These are phyloP conservation scores for Ceratina australensis DNA, from an alignment of 1,140 invertebrate species.

Conservation along the genomic window DNA sequence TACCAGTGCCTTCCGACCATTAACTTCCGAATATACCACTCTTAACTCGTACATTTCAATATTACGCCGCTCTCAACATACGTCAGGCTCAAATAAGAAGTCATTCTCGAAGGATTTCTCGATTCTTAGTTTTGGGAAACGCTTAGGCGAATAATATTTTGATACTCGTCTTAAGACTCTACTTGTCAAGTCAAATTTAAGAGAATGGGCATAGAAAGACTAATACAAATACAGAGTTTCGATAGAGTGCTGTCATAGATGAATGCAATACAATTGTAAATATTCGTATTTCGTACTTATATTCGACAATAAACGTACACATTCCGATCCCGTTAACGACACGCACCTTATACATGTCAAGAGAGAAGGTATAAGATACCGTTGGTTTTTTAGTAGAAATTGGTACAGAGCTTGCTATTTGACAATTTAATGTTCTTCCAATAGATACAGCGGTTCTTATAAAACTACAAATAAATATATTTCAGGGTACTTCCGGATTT, in stretches of 20 bases:
- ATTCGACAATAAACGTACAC: neutral
- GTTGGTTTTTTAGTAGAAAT: neutral
- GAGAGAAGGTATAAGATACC: neutral
- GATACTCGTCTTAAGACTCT: neutral
- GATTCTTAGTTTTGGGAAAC: neutral
- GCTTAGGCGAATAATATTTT: neutral
- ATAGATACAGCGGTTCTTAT: neutral
- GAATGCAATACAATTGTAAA: neutral
- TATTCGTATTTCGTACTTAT: neutral
- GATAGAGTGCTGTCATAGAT: neutral
- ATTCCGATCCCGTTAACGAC: neutral
- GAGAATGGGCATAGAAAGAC: neutral
- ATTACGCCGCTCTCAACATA: neutral
- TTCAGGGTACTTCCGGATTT: conserved; percentile 79
- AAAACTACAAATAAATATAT: conserved; percentile 8
- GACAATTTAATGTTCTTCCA: neutral
- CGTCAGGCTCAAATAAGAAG: neutral
- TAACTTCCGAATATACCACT: neutral
- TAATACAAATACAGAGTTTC: neutral
- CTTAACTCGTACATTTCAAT: neutral
- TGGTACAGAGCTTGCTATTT: neutral
- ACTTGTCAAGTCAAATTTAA: neutral
- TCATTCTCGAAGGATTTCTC: neutral
- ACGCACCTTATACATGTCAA: neutral
- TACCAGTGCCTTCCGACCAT: conserved; percentile 16